These are phyloP conservation scores for Lasioglossum baleicum DNA, from an alignment of 1,140 invertebrate species.

Conservation along the genomic window DNA sequence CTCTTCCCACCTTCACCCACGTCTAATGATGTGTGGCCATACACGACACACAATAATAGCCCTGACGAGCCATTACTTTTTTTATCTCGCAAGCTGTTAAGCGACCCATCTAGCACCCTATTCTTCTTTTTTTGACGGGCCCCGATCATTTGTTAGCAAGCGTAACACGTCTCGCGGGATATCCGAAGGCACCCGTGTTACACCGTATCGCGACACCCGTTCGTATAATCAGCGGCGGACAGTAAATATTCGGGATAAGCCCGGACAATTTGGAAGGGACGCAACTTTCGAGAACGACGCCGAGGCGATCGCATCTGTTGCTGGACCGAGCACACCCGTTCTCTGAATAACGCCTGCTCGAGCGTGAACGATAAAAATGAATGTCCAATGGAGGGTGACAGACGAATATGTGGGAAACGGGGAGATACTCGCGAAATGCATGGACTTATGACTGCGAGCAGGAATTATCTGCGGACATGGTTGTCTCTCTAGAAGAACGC, in stretches of 20 bases:
- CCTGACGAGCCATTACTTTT: slow-evolving; percentile 52
- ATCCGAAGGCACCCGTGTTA: neutral
- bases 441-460: neutral
- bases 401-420: neutral
- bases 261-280: slow-evolving; percentile 26
- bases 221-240: neutral
- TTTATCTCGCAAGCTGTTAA: slow-evolving; percentile 57
- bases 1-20: neutral
- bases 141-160: slow-evolving; percentile 34
- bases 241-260: slow-evolving; percentile 38
- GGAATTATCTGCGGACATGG: neutral
- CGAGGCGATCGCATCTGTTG: slow-evolving; percentile 23
- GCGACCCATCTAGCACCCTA: slow-evolving; percentile 55
- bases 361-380: neutral
- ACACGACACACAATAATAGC: slow-evolving; percentile 48
- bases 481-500: neutral
- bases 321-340: neutral
- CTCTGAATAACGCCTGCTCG: neutral
- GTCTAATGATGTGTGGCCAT: slow-evolving; percentile 51
- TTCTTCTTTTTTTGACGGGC: slow-evolving; percentile 39
- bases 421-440: neutral
- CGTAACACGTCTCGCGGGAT: neutral
- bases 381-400: neutral
- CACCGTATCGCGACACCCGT: neutral
- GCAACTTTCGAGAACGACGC: neutral